A percentile compares a stretch with the other conserved stretches of the same genome.
phyloP scores from a whole-genome alignment of 2,888 invertebrate species.

The Anorthoa munda region DNA sequence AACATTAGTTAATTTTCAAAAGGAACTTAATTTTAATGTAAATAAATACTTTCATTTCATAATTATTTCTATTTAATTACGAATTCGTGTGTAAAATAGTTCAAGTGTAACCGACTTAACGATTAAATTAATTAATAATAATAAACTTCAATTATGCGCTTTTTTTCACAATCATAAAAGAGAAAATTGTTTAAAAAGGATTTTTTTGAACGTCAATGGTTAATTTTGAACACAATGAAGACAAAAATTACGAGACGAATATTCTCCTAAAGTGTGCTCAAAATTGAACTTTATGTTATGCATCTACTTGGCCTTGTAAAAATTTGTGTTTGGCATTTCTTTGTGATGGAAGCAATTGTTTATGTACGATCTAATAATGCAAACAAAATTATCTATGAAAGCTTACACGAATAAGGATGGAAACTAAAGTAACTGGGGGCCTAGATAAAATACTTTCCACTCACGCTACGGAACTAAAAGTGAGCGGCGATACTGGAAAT shows the following conservation, averaged over 20 bases:
- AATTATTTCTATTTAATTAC: conserved; percentile 19
- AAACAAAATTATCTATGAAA: conserved; percentile 3
- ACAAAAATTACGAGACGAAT: not conserved
- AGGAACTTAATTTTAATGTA: conserved; percentile 61
- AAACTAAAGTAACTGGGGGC: not conserved
- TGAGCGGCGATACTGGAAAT: no score
- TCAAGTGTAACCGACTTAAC: conserved; percentile 63
- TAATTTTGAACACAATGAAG: conserved; percentile 2
- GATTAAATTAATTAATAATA: conserved; percentile 56
- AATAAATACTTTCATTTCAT: conserved; percentile 51
- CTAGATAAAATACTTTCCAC: no score
- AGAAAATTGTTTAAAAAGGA: not conserved
- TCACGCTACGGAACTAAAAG: no score
- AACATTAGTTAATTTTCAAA: conserved; percentile 35
- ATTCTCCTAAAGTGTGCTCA: not conserved
- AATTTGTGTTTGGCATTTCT: not conserved
- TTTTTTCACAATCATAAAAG: conserved; percentile 24
- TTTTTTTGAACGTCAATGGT: not conserved
- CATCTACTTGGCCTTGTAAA: conserved; percentile 3
- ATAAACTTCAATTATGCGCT: conserved; percentile 60
- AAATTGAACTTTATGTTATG: conserved; percentile 17
- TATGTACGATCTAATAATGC: conserved; percentile 1
- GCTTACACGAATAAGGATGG: not conserved
- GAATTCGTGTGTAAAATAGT: conserved; percentile 49
- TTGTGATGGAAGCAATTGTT: conserved; percentile 41